phyloP scores from a whole-genome alignment of 2,113 vertebrate genomes.

The Salvelinus namaycush region DNA sequence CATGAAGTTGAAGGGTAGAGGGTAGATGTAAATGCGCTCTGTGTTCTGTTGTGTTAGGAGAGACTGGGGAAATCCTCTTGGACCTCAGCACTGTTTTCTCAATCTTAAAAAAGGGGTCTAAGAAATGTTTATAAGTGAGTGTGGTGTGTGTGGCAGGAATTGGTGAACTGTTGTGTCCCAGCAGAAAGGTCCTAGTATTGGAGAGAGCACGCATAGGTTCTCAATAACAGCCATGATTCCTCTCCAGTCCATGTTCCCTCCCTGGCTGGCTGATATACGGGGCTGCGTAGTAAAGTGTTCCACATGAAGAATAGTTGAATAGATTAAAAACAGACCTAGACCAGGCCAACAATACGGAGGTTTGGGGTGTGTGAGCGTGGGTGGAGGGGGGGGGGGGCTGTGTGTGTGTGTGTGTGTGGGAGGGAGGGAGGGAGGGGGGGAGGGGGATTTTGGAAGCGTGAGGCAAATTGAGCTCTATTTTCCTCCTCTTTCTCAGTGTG shows the following conservation, averaged over 20 bases:
- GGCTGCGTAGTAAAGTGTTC: slow-evolving; percentile 25
- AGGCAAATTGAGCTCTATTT: slow-evolving; percentile 37
- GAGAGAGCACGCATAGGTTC: slow-evolving; percentile 4
- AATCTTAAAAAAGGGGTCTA: slow-evolving; percentile 27
- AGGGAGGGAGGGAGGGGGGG: not conserved
- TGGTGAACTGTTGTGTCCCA: slow-evolving; percentile 24
- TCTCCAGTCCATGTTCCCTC: slow-evolving; percentile 3
- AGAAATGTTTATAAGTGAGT: slow-evolving; percentile 27
- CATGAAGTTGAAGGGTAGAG: not conserved
- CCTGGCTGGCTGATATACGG: slow-evolving; percentile 22
- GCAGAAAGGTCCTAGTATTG: slow-evolving; percentile 11
- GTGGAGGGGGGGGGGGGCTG: slow-evolving; percentile 18
- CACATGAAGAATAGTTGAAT: slow-evolving; percentile 8
- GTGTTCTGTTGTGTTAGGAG: slow-evolving; percentile 6
- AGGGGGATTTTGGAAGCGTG: not conserved
- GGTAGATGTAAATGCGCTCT: slow-evolving; percentile 23
- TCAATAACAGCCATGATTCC: slow-evolving; percentile 41
- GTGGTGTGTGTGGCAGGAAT: slow-evolving; percentile 14
- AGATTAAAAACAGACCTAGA: slow-evolving; percentile 41
- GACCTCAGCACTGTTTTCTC: slow-evolving; percentile 37
- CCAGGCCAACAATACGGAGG: not conserved
- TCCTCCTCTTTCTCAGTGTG: slow-evolving; percentile 29
- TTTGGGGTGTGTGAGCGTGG: slow-evolving; percentile 25
- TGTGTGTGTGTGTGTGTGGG: slow-evolving; percentile 24
- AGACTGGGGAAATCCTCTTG: slow-evolving; percentile 31